Base-by-base conservation (phyloP, 2,113 vertebrate genomes). In the Ictidomys tridecemlineatus region DNA sequence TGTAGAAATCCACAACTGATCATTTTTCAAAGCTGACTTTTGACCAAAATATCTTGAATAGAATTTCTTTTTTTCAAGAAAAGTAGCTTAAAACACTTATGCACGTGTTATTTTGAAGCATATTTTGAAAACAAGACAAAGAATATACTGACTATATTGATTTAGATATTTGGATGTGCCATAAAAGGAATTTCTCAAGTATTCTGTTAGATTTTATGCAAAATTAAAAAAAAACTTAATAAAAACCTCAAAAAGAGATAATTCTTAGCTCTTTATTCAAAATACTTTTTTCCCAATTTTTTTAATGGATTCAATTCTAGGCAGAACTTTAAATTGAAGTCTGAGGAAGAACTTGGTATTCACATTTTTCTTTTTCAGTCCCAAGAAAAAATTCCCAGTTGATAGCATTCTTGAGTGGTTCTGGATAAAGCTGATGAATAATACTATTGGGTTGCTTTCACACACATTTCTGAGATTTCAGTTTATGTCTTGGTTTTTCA, bases 1-100 rank as follows among this genome's bases (percentile, higher is more conserved):
- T 97, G 61, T 65, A 94, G 85, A 85, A 45, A 89, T 97, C 97
- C 58, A 73, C 61, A 96, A 63, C 45, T 73, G 61, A 53, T 94
- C 42, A 58, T 65, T 85, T 89, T 93, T 78, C 39, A 90, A 95
- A 97, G 70, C 17, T 89, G 74, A 67, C 13, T 91, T 91, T 87
- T 67, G 4, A 94, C 58, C 56, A 73, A 87, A 95, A 84, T 22
- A 93, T 6, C 32, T 73, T 72, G 20, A 67, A 93, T 74, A 94
- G 28, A 96, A 39, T 51, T 74, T 93, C 63, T 90, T 77, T 58
- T 58, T 58, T 58, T 58, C 56, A 78, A 65, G 56, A 72, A 17
- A 80, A 5, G 22, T 92, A 58, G 9, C 20, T 67, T 74, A 72
- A 77, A 87, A 51, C 42, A 72, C 24, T 16, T 63, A 39, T 51